A percentile compares a stretch with the other conserved stretches of the same genome.
phyloP scores from a whole-genome alignment of 2,888 invertebrate species.

The Eucriotettix oculatus region DNA sequence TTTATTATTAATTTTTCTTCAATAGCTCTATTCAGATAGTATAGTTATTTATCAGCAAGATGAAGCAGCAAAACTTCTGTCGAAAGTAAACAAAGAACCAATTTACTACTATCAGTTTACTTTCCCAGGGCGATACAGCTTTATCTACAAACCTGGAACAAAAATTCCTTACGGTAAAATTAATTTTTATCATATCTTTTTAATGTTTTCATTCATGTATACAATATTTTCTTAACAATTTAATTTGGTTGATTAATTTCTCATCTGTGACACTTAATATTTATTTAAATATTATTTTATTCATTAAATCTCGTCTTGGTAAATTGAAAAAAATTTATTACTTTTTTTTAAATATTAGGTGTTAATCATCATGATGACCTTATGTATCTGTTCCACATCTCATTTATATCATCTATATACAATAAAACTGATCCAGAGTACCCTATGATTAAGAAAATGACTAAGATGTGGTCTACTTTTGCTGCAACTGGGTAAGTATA shows the following conservation, averaged over 20 bases:
- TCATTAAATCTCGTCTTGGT: no score
- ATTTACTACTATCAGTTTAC: constrained; percentile 46
- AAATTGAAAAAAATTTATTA: no score
- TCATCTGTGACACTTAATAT: no score
- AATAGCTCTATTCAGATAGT: constrained; percentile 38
- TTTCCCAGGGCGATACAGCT: constrained; percentile 41
- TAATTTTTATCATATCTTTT: not conserved
- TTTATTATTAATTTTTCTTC: no score
- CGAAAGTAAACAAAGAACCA: constrained; percentile 32
- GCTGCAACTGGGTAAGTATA: constrained; percentile 15
- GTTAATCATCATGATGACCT: constrained; percentile 34
- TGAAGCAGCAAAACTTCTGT: constrained; percentile 40
- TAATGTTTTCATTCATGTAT: no score
- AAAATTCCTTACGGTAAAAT: constrained; percentile 29
- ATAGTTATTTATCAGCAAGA: constrained; percentile 40
- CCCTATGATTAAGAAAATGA: constrained; percentile 25
- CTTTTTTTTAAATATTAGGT: constrained; percentile 18
- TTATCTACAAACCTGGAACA: constrained; percentile 34
- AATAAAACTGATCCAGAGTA: constrained; percentile 27
- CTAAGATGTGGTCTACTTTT: constrained; percentile 28
- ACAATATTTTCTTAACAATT: no score
- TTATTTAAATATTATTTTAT: no score
- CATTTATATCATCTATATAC: constrained; percentile 22
- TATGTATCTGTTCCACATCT: constrained; percentile 30
- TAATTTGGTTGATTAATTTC: no score